A percentile compares a stretch with the other conserved stretches of the same genome.
These are phyloP conservation scores for Dusona sp. DNA, from an alignment of 2,888 invertebrate species.

Conservation along the genomic window DNA sequence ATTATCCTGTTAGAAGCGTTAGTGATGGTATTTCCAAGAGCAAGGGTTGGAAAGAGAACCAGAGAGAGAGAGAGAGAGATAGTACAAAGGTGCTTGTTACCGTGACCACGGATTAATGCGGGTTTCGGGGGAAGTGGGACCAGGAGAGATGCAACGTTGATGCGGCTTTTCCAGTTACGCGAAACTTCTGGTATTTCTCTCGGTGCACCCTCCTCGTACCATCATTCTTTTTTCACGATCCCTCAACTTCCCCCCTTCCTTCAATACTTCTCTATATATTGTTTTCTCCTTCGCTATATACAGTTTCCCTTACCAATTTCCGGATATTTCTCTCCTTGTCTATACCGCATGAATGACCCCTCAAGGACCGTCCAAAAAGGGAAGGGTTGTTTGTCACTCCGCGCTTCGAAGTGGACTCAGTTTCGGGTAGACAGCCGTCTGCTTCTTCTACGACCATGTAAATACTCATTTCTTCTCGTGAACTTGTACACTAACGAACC, in stretches of 20 bases:
- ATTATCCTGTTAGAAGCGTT: constrained; percentile 36
- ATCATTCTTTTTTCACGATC: constrained; percentile 6
- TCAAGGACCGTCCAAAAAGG: too few species aligned
- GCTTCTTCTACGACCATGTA: too few species aligned
- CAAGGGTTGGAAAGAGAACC: neutral
- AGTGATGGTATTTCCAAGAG: constrained; percentile 12
- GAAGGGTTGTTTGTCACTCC: neutral
- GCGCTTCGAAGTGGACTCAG: neutral
- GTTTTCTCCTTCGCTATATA: too few species aligned
- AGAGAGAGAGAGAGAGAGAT: neutral
- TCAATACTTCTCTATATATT: too few species aligned
- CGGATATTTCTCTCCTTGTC: too few species aligned
- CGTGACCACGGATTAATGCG: constrained; percentile 20
- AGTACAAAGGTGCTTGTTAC: constrained; percentile 25
- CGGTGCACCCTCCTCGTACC: neutral
- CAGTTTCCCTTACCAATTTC: too few species aligned
- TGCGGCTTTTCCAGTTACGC: constrained; percentile 56
- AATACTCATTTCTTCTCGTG: too few species aligned
- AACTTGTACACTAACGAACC: too few species aligned
- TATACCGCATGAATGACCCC: too few species aligned
- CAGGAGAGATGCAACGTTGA: constrained; percentile 38
- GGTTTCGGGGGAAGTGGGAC: constrained; percentile 13
- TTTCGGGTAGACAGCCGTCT: neutral
- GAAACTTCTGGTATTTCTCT: constrained; percentile 56
- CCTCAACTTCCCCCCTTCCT: neutral